phyloP scores from a whole-genome alignment of 2,888 invertebrate species.

The Piscicola geometra region DNA sequence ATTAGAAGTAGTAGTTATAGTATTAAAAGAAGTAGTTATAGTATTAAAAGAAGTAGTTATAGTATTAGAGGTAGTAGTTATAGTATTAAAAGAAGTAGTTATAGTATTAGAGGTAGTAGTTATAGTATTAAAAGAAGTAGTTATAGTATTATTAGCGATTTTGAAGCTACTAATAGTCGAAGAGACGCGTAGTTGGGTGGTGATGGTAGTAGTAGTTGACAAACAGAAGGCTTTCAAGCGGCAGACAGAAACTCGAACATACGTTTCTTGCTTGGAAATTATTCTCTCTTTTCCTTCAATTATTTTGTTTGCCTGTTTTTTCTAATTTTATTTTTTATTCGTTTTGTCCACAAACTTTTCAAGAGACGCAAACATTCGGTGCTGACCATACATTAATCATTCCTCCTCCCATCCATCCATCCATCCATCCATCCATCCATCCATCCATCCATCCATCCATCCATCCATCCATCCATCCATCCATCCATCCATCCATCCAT shows the following conservation, averaged over 20 bases:
- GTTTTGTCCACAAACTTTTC: not conserved
- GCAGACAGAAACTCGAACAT: conserved; percentile 2
- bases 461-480: not conserved
- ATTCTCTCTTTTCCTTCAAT: no score
- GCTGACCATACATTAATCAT: conserved; percentile 1
- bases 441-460: conserved; percentile 22
- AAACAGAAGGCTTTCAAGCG: conserved; percentile 1
- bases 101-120: no score
- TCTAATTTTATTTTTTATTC: not conserved
- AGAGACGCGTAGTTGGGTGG: no score
- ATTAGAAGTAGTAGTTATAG: no score
- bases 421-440: not conserved
- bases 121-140: no score
- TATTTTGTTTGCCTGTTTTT: not conserved
- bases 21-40: no score
- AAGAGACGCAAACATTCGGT: conserved; percentile 11
- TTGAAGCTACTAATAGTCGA: no score
- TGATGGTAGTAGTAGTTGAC: not conserved
- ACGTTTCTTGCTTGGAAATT: not conserved
- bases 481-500: conserved; percentile 12
- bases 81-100: no score
- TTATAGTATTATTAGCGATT: no score
- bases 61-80: no score
- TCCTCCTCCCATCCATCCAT: not conserved
- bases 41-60: no score